phyloP scores from a whole-genome alignment of 23 tunicate species.

The Ascidia mentula region DNA sequence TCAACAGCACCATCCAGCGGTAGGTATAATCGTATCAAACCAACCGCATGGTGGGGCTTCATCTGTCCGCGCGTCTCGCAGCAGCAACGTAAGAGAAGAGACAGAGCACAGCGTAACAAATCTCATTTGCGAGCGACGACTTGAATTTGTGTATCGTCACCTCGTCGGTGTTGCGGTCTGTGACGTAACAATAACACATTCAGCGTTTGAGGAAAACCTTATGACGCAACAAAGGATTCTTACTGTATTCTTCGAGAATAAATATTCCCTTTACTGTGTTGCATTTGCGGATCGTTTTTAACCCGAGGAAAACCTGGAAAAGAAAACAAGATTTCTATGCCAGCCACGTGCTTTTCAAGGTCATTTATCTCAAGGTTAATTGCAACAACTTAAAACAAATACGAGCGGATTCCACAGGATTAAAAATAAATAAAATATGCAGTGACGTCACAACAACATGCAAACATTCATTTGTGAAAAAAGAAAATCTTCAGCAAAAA shows the following conservation, averaged over 20 bases:
- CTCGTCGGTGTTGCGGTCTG: conserved; percentile 92
- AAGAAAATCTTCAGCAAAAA: too few species aligned
- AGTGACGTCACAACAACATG: too few species aligned
- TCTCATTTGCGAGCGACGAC: conserved; percentile 81
- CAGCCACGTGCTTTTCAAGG: too few species aligned
- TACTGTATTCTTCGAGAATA: conserved; percentile 90
- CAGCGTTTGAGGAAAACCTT: too few species aligned
- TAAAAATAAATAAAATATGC: too few species aligned
- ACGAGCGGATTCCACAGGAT: too few species aligned
- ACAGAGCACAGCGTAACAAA: conserved; percentile 92
- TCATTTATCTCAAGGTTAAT: too few species aligned
- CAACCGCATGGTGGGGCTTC: not conserved
- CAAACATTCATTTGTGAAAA: too few species aligned
- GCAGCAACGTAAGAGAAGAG: conserved; percentile 88
- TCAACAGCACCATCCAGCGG: not conserved
- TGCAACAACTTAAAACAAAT: too few species aligned
- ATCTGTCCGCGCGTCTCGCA: conserved; percentile 20
- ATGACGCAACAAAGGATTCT: too few species aligned
- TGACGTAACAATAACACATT: too few species aligned
- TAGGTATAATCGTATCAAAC: not conserved
- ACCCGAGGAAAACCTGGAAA: conserved; percentile 71
- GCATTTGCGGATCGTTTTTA: conserved; percentile 92
- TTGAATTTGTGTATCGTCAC: conserved; percentile 88
- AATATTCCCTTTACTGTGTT: conserved; percentile 91
- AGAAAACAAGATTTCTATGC: too few species aligned